Evolutionary conservation across 1,140 invertebrate species (phyloP).

Genomic region (Himalopsyche phryganea): DNA sequence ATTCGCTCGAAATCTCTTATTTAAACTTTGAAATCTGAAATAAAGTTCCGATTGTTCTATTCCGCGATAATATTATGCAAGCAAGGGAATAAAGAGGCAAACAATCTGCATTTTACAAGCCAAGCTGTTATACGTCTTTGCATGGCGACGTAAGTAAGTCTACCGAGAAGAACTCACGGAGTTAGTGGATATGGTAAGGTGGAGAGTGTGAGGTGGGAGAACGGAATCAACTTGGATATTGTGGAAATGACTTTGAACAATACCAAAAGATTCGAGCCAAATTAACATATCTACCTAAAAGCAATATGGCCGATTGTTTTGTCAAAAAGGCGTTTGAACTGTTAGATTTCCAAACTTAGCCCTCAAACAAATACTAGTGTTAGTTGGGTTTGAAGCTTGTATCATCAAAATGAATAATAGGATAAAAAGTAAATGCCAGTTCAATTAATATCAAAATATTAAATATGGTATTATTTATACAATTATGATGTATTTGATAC

Average conservation of each 20-base stretch:
- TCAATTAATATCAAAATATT: too few species aligned
- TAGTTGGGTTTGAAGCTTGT: too few species aligned
- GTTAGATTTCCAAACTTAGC: too few species aligned
- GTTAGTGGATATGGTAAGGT: background rate
- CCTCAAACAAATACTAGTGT: too few species aligned
- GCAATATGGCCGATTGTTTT: conserved; percentile 6
- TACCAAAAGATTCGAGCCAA: conserved; percentile 19
- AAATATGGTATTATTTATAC: too few species aligned
- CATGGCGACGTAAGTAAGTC: too few species aligned
- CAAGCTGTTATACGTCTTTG: conserved; percentile 15
- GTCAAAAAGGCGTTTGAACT: too few species aligned
- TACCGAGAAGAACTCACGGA: too few species aligned
- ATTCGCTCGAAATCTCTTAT: conserved; percentile 6
- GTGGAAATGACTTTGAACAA: conserved; percentile 12
- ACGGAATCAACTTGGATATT: background rate
- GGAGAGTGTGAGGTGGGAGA: background rate
- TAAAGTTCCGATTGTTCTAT: conserved; percentile 28
- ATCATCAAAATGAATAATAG: too few species aligned
- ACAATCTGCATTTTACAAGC: conserved; percentile 33
- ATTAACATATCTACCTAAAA: conserved; percentile 21
- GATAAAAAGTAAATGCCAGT: too few species aligned
- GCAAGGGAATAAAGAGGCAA: conserved; percentile 17
- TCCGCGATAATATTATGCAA: conserved; percentile 28
- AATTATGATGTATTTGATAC: too few species aligned
- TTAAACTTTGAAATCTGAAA: conserved; percentile 8